Conservation (phyloP, 2,888 invertebrate genomes). For the Hemicrepidius hirtus region DNA sequence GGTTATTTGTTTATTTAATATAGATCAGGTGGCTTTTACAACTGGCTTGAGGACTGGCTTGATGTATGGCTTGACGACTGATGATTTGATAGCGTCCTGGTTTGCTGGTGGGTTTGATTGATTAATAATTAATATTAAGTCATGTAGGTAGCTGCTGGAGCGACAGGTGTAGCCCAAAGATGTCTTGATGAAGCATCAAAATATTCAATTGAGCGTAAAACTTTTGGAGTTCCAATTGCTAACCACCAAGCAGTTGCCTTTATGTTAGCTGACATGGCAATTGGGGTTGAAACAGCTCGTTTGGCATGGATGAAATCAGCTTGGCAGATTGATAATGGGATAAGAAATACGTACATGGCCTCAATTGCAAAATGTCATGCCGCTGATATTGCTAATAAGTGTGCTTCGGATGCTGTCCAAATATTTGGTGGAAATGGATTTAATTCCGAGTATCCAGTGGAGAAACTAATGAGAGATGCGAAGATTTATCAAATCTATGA, state of each 20-base stretch:
- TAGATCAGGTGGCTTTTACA: no score
- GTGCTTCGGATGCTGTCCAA: constrained; percentile 96
- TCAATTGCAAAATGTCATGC: constrained; percentile 96
- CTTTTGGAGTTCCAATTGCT: constrained; percentile 91
- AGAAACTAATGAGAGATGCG: constrained; percentile 98
- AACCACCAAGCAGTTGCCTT: constrained; percentile 94
- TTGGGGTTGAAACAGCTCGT: constrained; percentile 90
- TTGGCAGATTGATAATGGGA: constrained; percentile 91
- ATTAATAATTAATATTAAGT: constrained; percentile 29
- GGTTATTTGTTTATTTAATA: background rate
- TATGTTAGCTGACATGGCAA: constrained; percentile 96
- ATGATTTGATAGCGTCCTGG: no score
- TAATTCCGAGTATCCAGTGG: constrained; percentile 98
- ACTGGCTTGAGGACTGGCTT: no score
- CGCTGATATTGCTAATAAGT: constrained; percentile 94
- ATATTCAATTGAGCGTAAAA: constrained; percentile 93
- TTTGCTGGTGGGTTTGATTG: no score
- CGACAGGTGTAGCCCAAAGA: constrained; percentile 92
- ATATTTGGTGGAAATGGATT: constrained; percentile 97
- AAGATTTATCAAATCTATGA: constrained; percentile 99
- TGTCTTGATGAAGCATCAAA: constrained; percentile 95
- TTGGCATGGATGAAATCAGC: constrained; percentile 91
- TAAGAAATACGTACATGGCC: constrained; percentile 88
- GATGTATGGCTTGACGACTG: no score
- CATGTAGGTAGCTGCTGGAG: constrained; percentile 93